phyloP scores from a whole-genome alignment of 2,888 invertebrate species.

The Meteorus colon region DNA sequence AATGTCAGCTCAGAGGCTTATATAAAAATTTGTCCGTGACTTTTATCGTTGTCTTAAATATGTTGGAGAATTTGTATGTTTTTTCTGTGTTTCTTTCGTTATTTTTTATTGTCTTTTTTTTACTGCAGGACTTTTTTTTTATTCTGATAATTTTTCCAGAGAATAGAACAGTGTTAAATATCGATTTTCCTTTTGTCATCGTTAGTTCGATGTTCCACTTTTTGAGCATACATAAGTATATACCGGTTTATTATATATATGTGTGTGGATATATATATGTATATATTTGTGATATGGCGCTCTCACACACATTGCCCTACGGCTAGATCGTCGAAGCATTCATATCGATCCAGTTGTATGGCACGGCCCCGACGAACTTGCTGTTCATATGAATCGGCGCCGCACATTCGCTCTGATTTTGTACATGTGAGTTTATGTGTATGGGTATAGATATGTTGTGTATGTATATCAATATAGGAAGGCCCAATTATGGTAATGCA shows the following conservation, averaged over 20 bases:
- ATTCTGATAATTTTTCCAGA: background rate
- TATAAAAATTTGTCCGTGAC: conserved; percentile 19
- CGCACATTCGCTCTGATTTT: background rate
- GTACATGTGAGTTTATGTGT: background rate
- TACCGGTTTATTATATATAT: background rate
- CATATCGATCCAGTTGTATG: conserved; percentile 37
- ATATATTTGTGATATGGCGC: conserved; percentile 22
- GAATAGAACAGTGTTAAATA: conserved; percentile 49
- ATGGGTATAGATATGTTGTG: background rate
- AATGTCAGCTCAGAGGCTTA: conserved; percentile 6
- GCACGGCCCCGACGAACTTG: conserved; percentile 11
- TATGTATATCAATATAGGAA: background rate
- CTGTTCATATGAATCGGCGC: conserved; percentile 8
- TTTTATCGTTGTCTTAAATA: conserved; percentile 11
- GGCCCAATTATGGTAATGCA: conserved; percentile 26
- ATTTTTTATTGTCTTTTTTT: background rate
- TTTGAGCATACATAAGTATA: conserved; percentile 47
- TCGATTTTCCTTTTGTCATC: conserved; percentile 54
- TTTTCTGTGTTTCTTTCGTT: background rate
- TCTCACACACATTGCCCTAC: conserved; percentile 14
- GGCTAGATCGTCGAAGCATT: conserved; percentile 34
- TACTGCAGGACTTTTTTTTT: background rate
- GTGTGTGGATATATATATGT: conserved; percentile 18
- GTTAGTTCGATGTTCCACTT: conserved; percentile 55
- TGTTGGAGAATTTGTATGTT: background rate